phyloP scores from a whole-genome alignment of 2,888 invertebrate genomes.

The Eugnorisma glareosa region DNA sequence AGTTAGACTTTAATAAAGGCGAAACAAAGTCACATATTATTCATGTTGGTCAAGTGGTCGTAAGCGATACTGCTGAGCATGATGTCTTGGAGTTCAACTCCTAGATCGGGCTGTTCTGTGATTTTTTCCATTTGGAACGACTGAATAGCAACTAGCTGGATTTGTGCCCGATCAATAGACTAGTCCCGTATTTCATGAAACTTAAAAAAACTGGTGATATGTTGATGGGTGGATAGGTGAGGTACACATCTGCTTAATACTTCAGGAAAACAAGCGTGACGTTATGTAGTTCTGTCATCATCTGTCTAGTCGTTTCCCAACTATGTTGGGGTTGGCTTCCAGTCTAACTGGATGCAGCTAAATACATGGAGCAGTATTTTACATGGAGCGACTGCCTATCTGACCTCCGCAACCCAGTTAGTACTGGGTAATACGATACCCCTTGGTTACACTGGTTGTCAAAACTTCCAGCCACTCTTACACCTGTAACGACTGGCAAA shows the following conservation, averaged over 20 bases:
- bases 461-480: no score
- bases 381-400: no score
- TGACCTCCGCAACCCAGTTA: no score
- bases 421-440: no score
- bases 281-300: background rate
- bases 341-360: no score
- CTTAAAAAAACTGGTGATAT: background rate
- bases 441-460: no score
- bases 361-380: no score
- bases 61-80: background rate
- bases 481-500: no score
- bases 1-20: background rate
- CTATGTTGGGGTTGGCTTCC: no score
- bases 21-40: background rate
- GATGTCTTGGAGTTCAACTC: background rate
- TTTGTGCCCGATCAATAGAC: background rate
- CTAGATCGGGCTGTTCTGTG: background rate
- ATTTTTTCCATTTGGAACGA: background rate
- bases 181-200: background rate
- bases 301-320: no score
- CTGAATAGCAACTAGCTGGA: background rate
- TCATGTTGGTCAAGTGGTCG: background rate
- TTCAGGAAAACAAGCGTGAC: background rate
- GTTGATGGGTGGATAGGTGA: background rate
- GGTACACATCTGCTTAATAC: background rate